Evolutionary conservation across 2,888 invertebrate species (phyloP), one percentile per base, ranked within the genome.

Genomic region (Meliscaeva auricollis): DNA sequence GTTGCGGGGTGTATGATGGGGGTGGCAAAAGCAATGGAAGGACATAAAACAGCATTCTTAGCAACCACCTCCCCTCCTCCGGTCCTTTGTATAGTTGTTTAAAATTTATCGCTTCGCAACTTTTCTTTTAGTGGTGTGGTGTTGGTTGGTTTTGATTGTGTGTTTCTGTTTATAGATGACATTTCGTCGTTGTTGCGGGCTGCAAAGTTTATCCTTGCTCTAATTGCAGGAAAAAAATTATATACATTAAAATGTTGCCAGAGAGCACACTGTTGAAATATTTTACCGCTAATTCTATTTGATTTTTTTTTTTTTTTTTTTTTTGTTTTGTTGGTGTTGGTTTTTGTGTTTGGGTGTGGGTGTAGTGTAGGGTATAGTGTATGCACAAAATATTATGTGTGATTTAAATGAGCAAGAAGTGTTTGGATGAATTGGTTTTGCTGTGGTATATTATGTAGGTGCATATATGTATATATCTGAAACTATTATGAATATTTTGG

Each of bases 141-240:
- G 41, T 41, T 26, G n/a, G 11, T 26, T 17, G 0, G 20, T 35
- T 46, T 30, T 50, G 32, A 35, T 62, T 9, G 69, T 73, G 58
- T 74, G 58, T 3, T 15, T 48, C 6, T 70, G 58, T 75, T 64
- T 70, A 70, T 75, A n/a, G 79, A 69, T 83, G 74, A 70, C 74
- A 79, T 79, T 83, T 56, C 70, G 41, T 83, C 78, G 69, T 78
- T 68, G 60, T 60, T 74, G 62, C 44, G 48, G 54, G 64, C 69
- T 74, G 69, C 26, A 74, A 79, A 70, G 66, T 79, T 79, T 84
- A 84, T 84, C 84, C 79, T 84, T 84, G 84, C 84, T 84, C 84
- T 72, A 84, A 84, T 84, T 84, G 80, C 75, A 72, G 58, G 66
- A 56, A 72, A 66, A 56, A 50, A 69, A 73, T 17, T 44, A 52